Evolutionary conservation across 2,888 invertebrate species (phyloP).

Genomic region (Drosophila mimica): DNA sequence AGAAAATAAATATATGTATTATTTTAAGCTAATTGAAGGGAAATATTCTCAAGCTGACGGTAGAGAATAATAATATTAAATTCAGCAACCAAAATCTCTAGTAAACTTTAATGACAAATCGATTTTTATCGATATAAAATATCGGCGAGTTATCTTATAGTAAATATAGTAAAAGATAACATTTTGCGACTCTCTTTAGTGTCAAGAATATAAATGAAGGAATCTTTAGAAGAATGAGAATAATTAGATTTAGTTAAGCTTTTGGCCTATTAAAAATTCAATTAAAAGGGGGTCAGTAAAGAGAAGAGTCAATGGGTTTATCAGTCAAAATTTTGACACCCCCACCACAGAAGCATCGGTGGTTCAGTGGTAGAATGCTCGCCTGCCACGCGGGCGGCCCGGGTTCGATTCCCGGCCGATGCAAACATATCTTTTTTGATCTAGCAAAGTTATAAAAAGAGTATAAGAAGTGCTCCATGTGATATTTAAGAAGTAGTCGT

Average conservation of each 20-base stretch:
- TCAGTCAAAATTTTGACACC: not conserved
- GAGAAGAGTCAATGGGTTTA: not conserved
- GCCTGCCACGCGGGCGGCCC: slow-evolving; percentile 80
- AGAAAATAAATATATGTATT: not conserved
- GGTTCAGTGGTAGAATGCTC: slow-evolving; percentile 62
- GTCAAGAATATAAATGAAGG: not conserved
- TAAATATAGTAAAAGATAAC: not conserved
- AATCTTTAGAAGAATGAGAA: not conserved
- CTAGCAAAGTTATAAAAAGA: not conserved
- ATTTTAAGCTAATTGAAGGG: rapidly evolving
- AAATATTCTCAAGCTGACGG: not conserved
- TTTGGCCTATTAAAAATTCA: not conserved
- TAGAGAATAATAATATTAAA: too few species aligned
- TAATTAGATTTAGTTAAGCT: not conserved
- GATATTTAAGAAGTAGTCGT: too few species aligned
- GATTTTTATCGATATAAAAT: not conserved
- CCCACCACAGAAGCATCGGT: slow-evolving; percentile 43
- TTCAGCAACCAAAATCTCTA: not conserved
- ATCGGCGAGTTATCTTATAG: not conserved
- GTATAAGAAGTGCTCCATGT: too few species aligned
- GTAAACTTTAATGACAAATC: not conserved
- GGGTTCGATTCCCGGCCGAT: slow-evolving; percentile 81
- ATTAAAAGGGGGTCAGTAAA: not conserved
- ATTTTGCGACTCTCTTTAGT: not conserved
- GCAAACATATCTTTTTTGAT: slow-evolving; percentile 37